Percentiles rank a stretch among this genome's conserved stretches.
These are phyloP conservation scores for Corapipo altera DNA, from an alignment of 2,113 vertebrate genomes.

Conservation along the genomic window DNA sequence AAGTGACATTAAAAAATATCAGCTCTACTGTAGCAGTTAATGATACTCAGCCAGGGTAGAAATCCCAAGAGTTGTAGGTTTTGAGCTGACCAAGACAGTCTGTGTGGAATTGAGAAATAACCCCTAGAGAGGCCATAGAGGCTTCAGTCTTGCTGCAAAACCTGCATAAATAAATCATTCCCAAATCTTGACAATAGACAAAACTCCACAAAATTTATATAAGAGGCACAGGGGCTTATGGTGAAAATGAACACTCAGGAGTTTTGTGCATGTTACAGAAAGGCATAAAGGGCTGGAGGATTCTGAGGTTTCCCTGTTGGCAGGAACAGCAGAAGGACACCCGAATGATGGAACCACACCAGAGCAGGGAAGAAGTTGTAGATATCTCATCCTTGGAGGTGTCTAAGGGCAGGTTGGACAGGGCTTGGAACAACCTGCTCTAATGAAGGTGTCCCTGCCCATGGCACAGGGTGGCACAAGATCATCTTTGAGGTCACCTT, in stretches of 20 bases:
- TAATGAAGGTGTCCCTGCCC: not conserved
- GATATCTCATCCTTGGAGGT: not conserved
- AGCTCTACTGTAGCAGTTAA: not conserved
- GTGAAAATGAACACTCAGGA: not conserved
- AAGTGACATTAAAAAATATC: not conserved
- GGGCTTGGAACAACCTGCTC: not conserved
- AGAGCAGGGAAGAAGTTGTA: not conserved
- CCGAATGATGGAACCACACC: not conserved
- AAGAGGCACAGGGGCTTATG: not conserved
- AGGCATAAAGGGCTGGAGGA: not conserved
- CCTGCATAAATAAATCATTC: not conserved
- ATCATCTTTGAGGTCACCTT: not conserved
- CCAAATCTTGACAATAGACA: not conserved
- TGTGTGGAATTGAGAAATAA: not conserved
- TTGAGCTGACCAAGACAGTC: not conserved
- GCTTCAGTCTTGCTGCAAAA: not conserved
- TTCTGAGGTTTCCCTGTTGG: not conserved
- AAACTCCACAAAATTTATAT: not conserved
- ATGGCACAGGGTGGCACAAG: not conserved
- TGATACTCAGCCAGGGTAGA: not conserved
- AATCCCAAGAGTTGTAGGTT: not conserved
- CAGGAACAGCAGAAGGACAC: not conserved
- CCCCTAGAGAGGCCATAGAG: not conserved
- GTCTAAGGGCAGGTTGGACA: accelerated
- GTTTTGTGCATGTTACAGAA: not conserved